A percentile compares a stretch with the other conserved stretches of the same genome.
These are phyloP conservation scores for Tribolium madens DNA, from an alignment of 1,140 invertebrate species.

Conservation along the genomic window DNA sequence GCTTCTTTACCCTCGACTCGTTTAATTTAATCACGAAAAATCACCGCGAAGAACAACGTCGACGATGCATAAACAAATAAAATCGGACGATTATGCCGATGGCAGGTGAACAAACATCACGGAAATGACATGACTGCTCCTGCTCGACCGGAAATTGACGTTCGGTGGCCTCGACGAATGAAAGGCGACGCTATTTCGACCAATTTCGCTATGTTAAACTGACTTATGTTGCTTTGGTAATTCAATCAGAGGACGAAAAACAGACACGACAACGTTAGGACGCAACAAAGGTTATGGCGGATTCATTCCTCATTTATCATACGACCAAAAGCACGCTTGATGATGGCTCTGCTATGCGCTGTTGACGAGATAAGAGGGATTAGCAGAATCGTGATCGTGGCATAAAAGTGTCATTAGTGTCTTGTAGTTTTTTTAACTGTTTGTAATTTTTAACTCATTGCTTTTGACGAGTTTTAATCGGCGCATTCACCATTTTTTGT, in stretches of 20 bases:
- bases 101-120: conserved; percentile 17
- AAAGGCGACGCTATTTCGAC: conserved; percentile 15
- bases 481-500: too few species aligned
- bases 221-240: background rate
- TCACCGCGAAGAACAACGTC: background rate
- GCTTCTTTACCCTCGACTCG: background rate
- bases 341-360: too few species aligned
- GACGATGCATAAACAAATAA: conserved; percentile 8
- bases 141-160: conserved; percentile 10
- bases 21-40: background rate
- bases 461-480: too few species aligned
- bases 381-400: too few species aligned
- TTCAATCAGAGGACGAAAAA: background rate
- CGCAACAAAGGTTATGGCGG: too few species aligned
- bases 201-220: conserved; percentile 5
- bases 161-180: background rate
- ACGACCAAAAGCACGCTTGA: too few species aligned
- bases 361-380: too few species aligned
- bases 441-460: too few species aligned
- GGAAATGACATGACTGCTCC: conserved; percentile 17
- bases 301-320: too few species aligned
- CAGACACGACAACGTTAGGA: background rate
- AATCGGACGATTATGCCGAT: conserved; percentile 13
- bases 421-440: too few species aligned
- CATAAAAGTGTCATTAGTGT: too few species aligned